Evolutionary conservation across 1,140 invertebrate species (phyloP).

Genomic region (Hirudo medicinalis): DNA sequence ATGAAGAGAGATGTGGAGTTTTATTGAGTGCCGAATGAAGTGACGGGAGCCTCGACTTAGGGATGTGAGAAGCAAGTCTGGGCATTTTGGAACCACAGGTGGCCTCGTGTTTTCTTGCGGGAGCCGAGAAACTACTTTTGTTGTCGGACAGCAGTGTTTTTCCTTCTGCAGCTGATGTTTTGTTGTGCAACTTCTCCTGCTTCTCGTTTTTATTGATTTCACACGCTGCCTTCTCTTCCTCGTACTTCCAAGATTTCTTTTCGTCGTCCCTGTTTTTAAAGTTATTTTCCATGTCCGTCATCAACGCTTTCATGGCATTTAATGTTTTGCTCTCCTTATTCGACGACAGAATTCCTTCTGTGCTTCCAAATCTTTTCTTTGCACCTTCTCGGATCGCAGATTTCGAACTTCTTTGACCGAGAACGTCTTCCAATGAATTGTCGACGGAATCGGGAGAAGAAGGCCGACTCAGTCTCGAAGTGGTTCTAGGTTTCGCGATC

Average conservation of each 20-base stretch:
- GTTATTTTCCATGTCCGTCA: slow-evolving; percentile 2
- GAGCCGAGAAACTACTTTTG: background rate
- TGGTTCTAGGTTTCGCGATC: background rate
- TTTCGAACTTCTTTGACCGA: background rate
- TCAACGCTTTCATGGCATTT: slow-evolving; percentile 2
- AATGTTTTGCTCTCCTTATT: background rate
- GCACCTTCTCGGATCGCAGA: background rate
- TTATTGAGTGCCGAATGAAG: background rate
- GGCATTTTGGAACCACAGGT: background rate
- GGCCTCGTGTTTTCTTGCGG: background rate
- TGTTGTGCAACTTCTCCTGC: background rate
- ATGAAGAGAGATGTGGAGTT: background rate
- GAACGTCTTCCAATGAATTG: slow-evolving; percentile 1
- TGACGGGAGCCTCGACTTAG: background rate
- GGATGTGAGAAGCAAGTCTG: background rate
- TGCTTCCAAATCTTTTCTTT: slow-evolving; percentile 3
- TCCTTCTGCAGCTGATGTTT: background rate
- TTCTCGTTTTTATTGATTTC: slow-evolving; percentile 6
- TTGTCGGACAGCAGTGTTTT: background rate
- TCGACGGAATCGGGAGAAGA: background rate
- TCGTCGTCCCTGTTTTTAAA: background rate
- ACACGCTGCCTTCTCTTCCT: background rate
- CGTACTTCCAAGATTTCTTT: slow-evolving; percentile 3
- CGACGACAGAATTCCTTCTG: slow-evolving; percentile 2
- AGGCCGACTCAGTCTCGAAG: background rate